These are phyloP conservation scores for Stomatorhinus walkeri DNA, from an alignment of 2,797 vertebrate species.

Conservation along the genomic window DNA sequence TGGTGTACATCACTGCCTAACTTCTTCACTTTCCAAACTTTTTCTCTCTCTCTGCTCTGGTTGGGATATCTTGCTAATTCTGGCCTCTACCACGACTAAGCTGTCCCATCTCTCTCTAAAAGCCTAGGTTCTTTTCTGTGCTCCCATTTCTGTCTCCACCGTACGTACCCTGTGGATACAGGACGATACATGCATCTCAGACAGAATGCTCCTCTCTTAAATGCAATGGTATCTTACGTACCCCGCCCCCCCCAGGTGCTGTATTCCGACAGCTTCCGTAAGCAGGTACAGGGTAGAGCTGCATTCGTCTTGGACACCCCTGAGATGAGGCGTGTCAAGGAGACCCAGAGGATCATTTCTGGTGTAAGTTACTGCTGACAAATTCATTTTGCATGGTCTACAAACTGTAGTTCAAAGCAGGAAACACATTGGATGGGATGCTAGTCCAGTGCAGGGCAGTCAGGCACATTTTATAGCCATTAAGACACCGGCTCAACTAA, in stretches of 20 bases:
- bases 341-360: constrained; percentile 89
- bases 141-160: not conserved
- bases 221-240: not conserved
- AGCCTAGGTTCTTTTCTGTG: constrained; percentile 31
- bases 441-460: not conserved
- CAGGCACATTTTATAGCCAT: not conserved
- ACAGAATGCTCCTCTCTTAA: not conserved
- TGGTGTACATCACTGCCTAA: constrained; percentile 37
- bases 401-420: not conserved
- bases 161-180: not conserved
- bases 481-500: not conserved
- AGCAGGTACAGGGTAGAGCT: constrained; percentile 93
- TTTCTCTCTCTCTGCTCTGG: not conserved
- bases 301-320: constrained; percentile 91
- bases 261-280: constrained; percentile 95
- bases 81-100: constrained; percentile 47
- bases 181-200: not conserved
- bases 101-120: constrained; percentile 25
- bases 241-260: constrained; percentile 68
- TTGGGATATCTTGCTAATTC: constrained; percentile 47
- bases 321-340: constrained; percentile 88
- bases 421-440: not conserved
- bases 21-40: not conserved
- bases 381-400: not conserved
- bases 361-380: constrained; percentile 61